Base-by-base conservation (phyloP, 1,140 invertebrate species). In the Drosophila kikkawai region DNA sequence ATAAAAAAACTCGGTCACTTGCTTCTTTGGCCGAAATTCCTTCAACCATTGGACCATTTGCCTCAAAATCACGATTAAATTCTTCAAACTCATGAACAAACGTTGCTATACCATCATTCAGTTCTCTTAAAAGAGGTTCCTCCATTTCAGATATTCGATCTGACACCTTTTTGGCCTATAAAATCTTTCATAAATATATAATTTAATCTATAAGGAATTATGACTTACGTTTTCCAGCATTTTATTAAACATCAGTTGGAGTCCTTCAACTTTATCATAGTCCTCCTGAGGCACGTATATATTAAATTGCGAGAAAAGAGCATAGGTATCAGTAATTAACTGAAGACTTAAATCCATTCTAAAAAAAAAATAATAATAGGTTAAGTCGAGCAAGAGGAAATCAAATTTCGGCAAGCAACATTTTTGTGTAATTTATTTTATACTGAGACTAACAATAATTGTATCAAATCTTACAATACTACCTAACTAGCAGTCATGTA, bases 11-110 rank as follows among this genome's bases (percentile, higher is more conserved):
- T 59, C 95, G 94, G 91, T 97, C 96, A 78, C 96, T 97, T 7
- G 97, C 97, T 93, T 98, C 97, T 91, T 96, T 95, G 8, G 97
- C 97, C 9, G 95, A 93, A 22, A 98, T 94, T 13, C 97, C 97
- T 45, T 95, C 94, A 5, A 97, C 95, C 97, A 98, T 97, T 0
- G 97, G 97, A 11, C 97, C 97, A 91, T 94, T 95, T 0, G 93
- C 84, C 70, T 96, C 95, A 93, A 96, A 97, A 81, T 97, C 96
- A 4, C 93, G 92, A 73, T 96, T 94, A 92, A 97, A 98, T 65
- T 95, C 94, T 34, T 95, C 92, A 4, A 96, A 95, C 69, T 97
- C 96, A 22, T 93, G 91, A 56, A 94, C 93, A 83, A 98, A 97
- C 37, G 94, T 93, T 3, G 94, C 93, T 36, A 98, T 95, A 58